Percentiles rank a stretch among this genome's conserved stretches.
These are phyloP conservation scores for Pseudois nayaur DNA, from an alignment of 2,113 vertebrate genomes.

Conservation along the genomic window DNA sequence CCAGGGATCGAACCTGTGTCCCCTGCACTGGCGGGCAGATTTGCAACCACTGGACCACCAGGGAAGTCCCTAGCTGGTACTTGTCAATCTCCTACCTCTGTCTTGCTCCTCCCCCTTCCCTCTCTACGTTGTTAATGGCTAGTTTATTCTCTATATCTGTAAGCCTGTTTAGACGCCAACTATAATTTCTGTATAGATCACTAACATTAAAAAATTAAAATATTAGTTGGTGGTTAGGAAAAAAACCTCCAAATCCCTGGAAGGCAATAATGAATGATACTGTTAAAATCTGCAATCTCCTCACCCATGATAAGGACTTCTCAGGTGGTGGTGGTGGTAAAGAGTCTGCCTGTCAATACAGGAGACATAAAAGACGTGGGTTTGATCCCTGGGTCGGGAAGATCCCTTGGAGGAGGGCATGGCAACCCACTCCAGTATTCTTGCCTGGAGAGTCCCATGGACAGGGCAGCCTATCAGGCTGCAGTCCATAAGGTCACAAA, in stretches of 20 bases:
- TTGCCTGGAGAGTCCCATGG: neutral
- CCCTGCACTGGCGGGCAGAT: neutral
- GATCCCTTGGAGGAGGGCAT: neutral
- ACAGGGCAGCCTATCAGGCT: neutral
- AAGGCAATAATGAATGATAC: neutral
- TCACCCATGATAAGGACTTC: neutral
- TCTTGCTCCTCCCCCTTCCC: neutral
- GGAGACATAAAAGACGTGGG: neutral
- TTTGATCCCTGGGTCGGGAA: neutral
- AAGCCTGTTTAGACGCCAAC: neutral
- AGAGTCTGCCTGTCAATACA: neutral
- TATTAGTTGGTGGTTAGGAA: neutral
- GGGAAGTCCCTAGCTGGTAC: neutral
- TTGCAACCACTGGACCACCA: neutral
- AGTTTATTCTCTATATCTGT: neutral
- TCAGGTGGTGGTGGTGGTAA: neutral
- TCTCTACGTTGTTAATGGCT: neutral
- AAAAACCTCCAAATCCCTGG: neutral
- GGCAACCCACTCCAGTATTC: neutral
- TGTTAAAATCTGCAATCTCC: neutral
- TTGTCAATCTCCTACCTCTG: neutral
- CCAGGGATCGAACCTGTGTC: neutral
- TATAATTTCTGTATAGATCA: neutral
- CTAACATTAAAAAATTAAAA: neutral
- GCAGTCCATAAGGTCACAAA: neutral